These are phyloP conservation scores for Euwallacea similis DNA, from an alignment of 1,140 invertebrate genomes.

Conservation along the genomic window DNA sequence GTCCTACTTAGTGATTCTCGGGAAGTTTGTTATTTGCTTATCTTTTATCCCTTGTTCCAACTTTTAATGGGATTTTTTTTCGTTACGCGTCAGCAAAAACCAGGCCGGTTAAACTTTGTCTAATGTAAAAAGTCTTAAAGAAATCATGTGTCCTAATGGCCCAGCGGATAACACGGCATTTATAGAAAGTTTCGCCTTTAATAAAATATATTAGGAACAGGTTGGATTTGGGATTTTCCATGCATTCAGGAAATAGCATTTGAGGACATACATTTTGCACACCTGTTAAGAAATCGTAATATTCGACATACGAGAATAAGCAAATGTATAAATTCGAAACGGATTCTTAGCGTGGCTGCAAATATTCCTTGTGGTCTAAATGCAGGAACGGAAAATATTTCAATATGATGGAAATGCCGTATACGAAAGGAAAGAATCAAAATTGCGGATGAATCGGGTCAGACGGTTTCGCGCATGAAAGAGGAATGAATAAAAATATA, in stretches of 20 bases:
- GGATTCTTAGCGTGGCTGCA: slow-evolving; percentile 13
- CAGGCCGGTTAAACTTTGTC: slow-evolving; percentile 27
- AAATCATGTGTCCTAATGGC: slow-evolving; percentile 28
- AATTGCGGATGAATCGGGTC: slow-evolving; percentile 21
- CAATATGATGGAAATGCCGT: slow-evolving; percentile 19
- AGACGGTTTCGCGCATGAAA: slow-evolving; percentile 12
- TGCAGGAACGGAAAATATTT: slow-evolving; percentile 18
- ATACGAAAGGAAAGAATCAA: slow-evolving; percentile 16
- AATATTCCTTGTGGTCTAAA: slow-evolving; percentile 11
- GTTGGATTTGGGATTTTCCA: background rate
- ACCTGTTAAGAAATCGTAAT: slow-evolving; percentile 3
- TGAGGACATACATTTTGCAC: too few species aligned
- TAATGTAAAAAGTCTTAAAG: slow-evolving; percentile 20
- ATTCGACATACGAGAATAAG: slow-evolving; percentile 2
- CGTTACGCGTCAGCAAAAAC: slow-evolving; percentile 22
- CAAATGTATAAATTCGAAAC: slow-evolving; percentile 13
- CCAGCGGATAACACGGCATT: background rate
- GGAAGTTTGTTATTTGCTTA: slow-evolving; percentile 37
- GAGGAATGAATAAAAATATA: slow-evolving; percentile 13
- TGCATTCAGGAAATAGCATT: background rate
- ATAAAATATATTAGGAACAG: slow-evolving; percentile 3
- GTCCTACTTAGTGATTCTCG: slow-evolving; percentile 26
- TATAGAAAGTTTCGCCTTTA: background rate
- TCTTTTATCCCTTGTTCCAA: slow-evolving; percentile 35
- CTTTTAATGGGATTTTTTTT: slow-evolving; percentile 36